A percentile compares a stretch with the other conserved stretches of the same genome.
These are phyloP conservation scores for Dendrolimus houi DNA, from an alignment of 2,888 invertebrate genomes.

Conservation along the genomic window DNA sequence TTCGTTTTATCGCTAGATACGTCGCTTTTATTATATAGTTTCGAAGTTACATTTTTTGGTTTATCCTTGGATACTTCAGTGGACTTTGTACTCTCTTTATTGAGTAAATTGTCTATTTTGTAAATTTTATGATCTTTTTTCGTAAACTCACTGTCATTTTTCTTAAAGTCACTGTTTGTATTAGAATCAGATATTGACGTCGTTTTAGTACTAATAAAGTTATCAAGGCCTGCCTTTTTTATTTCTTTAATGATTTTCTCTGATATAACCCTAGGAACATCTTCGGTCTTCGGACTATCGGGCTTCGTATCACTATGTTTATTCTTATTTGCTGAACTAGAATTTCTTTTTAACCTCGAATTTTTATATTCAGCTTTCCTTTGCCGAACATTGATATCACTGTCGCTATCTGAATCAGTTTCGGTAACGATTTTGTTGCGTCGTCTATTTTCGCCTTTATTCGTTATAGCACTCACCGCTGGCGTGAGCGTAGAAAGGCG, in stretches of 20 bases:
- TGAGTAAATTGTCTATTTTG: conserved; percentile 21
- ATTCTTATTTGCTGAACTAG: conserved; percentile 51
- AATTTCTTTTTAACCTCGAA: conserved; percentile 62
- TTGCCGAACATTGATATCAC: conserved; percentile 56
- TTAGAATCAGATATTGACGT: conserved; percentile 22
- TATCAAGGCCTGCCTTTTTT: conserved; percentile 48
- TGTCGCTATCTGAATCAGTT: conserved; percentile 59
- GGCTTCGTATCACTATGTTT: conserved; percentile 45
- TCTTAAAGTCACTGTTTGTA: conserved; percentile 26
- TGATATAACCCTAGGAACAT: conserved; percentile 43
- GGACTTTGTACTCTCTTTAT: conserved; percentile 13
- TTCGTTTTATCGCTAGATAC: conserved; percentile 25
- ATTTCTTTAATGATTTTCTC: conserved; percentile 55
- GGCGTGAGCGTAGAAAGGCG: conserved; percentile 74
- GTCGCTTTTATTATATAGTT: conserved; percentile 19
- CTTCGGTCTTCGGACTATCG: conserved; percentile 47
- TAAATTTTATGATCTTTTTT: conserved; percentile 26
- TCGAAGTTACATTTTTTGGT: conserved; percentile 20
- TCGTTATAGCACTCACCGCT: conserved; percentile 69
- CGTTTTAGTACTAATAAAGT: conserved; percentile 27
- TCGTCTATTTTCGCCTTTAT: conserved; percentile 69
- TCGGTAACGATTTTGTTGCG: conserved; percentile 63
- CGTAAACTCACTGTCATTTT: conserved; percentile 16
- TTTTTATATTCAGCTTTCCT: conserved; percentile 66
- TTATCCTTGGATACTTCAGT: conserved; percentile 8